Evolutionary conservation across 2,888 invertebrate species (phyloP), one percentile per base, ranked within the genome.

Genomic region (Mimachlamys varia): DNA sequence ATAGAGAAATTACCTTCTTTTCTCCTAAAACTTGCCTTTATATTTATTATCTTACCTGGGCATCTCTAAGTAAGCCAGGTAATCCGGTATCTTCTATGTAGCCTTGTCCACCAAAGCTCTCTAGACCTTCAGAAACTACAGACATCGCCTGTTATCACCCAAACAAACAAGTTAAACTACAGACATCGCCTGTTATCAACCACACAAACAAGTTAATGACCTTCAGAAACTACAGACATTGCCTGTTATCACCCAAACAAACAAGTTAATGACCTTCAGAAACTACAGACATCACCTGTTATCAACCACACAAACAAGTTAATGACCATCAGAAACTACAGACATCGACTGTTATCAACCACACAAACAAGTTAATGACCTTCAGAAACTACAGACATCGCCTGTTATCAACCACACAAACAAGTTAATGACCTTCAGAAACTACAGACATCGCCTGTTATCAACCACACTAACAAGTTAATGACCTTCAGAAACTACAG

Each of bases 61-160:
- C 97, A 96, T 97, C 97, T 92, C 97, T 95, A 0, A 97, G 95
- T n/a, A 97, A 95, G 10, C 94, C 94, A 22, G 97, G 97, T 53
- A 97, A 94, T 5, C 97, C 97, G 13, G 97, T 97, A 92, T 97
- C 97, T 94, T 97, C 97, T 92, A 97, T 97, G 95, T 97, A 97
- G 27, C 97, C 97, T 95, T 97, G 97, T 22, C 97, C 97, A 62
- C 97, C 97, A 95, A 97, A 97, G 91, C 97, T 96, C 94, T 97
- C 97, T 91, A 96, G 94, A 0, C 97, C 97, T 95, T 97, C 97
- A 38, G 97, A 97, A 17, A 96, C 95, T 0, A 97, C 96, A 3
- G 96, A 94, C 92, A 97, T 96, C 15, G 96, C 97, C 97, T 97
- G 92, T 3, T 92, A 88, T 12, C 44, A 44, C 3, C 7, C 53